These are phyloP conservation scores for Odontesthes bonariensis DNA, from an alignment of 2,113 vertebrate species.

Conservation along the genomic window DNA sequence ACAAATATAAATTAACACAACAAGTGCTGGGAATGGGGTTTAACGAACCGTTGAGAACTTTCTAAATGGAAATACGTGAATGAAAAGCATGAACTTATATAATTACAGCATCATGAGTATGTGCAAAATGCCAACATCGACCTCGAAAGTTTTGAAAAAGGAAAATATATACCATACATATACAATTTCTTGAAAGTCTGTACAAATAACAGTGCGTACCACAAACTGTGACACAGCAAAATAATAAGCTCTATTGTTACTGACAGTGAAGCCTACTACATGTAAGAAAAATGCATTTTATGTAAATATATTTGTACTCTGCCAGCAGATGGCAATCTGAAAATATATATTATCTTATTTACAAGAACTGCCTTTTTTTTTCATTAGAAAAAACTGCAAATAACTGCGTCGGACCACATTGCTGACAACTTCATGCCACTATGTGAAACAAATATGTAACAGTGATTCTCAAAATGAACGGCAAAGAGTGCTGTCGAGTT, in stretches of 20 bases:
- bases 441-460: constrained; percentile 56
- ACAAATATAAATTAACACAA: constrained; percentile 53
- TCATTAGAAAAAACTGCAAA: constrained; percentile 59
- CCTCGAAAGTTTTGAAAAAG: constrained; percentile 20
- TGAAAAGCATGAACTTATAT: constrained; percentile 57
- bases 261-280: constrained; percentile 70
- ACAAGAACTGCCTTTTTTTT: constrained; percentile 35
- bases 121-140: constrained; percentile 66
- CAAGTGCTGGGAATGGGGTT: constrained; percentile 37
- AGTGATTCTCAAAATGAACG: constrained; percentile 36
- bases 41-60: constrained; percentile 25
- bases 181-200: constrained; percentile 16
- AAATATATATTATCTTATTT: constrained; percentile 89
- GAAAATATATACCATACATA: constrained; percentile 40
- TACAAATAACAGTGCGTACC: constrained; percentile 51
- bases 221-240: constrained; percentile 75
- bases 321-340: constrained; percentile 92
- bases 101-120: constrained; percentile 60
- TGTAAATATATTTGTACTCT: constrained; percentile 86
- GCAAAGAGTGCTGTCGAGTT: constrained; percentile 21
- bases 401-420: constrained; percentile 28
- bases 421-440: constrained; percentile 19
- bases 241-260: constrained; percentile 84
- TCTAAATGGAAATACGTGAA: constrained; percentile 51
- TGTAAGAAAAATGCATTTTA: constrained; percentile 86